A percentile compares a stretch with the other conserved stretches of the same genome.
phyloP scores from a whole-genome alignment of 1,140 invertebrate genomes.

The Helicoverpa armigera region DNA sequence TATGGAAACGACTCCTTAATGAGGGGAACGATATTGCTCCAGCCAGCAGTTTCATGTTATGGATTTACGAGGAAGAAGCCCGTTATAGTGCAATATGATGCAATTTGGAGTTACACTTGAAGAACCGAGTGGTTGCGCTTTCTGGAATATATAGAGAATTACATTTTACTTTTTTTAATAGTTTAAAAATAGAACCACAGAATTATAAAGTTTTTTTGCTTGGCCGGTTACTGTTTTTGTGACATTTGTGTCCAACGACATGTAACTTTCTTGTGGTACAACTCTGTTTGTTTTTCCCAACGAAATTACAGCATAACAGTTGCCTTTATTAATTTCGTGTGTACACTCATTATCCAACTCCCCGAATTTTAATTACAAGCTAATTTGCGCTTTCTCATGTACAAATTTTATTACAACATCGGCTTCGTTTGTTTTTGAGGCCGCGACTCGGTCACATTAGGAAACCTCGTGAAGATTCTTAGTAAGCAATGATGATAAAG shows the following conservation, averaged over 20 bases:
- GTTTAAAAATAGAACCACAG: background rate
- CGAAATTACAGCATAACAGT: conserved; percentile 31
- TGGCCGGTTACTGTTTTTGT: background rate
- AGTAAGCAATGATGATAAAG: conserved; percentile 37
- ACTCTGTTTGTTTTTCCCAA: conserved; percentile 26
- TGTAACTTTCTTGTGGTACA: conserved; percentile 13
- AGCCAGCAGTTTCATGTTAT: conserved; percentile 42
- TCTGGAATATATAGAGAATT: background rate
- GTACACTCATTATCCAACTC: conserved; percentile 43
- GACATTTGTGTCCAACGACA: background rate
- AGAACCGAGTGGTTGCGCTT: background rate
- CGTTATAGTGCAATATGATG: conserved; percentile 42
- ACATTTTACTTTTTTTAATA: background rate
- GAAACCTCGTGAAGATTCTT: conserved; percentile 21
- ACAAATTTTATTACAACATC: conserved; percentile 40
- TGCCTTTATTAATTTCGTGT: conserved; percentile 49
- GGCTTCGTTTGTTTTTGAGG: conserved; percentile 39
- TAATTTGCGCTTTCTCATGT: conserved; percentile 46
- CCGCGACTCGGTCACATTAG: conserved; percentile 39
- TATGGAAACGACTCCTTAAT: conserved; percentile 68
- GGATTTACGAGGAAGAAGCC: conserved; percentile 40
- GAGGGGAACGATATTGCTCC: conserved; percentile 53
- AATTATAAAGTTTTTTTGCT: no score
- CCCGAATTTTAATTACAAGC: conserved; percentile 48
- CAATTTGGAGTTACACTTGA: conserved; percentile 16